A percentile compares a stretch with the other conserved stretches of the same genome.
These are phyloP conservation scores for Mixornis gularis DNA, from an alignment of 2,113 vertebrate genomes.

Conservation along the genomic window DNA sequence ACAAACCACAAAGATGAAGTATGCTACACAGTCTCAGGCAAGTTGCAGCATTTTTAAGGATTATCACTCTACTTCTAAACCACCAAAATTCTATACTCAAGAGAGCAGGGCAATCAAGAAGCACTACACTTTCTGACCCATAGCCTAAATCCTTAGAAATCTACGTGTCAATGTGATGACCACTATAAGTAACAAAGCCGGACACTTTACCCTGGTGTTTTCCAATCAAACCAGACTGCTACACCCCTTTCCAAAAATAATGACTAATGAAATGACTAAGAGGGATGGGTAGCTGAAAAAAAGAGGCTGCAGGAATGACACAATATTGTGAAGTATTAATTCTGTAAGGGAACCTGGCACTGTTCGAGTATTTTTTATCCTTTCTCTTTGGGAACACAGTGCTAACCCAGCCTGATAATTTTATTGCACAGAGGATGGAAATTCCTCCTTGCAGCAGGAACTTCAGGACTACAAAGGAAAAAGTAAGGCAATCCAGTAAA, in stretches of 20 bases:
- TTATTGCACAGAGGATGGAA: background rate
- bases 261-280: slow-evolving; percentile 57
- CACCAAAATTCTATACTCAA: background rate
- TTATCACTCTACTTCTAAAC: background rate
- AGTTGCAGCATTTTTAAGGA: slow-evolving; percentile 25
- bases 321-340: slow-evolving; percentile 35
- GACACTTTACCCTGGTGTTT: background rate
- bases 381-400: background rate
- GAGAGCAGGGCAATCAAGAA: background rate
- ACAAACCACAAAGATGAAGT: slow-evolving; percentile 18
- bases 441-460: slow-evolving; percentile 7
- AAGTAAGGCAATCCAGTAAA: background rate
- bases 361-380: background rate
- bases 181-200: background rate
- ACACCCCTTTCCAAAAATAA: slow-evolving; percentile 34
- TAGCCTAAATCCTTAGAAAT: background rate
- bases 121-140: background rate
- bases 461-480: background rate
- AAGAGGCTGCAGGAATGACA: slow-evolving; percentile 22
- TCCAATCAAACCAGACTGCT: background rate
- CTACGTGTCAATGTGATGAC: background rate
- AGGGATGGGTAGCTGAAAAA: slow-evolving; percentile 40
- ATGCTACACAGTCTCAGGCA: background rate
- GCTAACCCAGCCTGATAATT: background rate
- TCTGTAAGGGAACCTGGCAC: background rate